Conservation (phyloP, 2,797 vertebrate genomes). For the Thaleichthys pacificus region DNA sequence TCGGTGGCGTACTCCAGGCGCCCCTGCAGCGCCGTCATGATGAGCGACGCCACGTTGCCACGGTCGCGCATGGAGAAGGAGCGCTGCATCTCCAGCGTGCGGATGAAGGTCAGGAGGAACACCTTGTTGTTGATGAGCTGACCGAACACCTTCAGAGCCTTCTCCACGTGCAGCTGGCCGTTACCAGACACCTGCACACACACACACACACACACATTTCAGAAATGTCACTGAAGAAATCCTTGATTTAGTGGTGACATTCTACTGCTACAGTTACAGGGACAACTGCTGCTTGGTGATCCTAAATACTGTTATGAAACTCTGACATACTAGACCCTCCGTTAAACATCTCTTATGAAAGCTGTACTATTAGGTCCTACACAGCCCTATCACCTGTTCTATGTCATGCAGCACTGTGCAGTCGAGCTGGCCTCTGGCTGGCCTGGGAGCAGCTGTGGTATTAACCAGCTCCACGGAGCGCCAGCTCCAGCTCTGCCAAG, state of each 20-base stretch:
- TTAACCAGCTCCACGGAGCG: slow-evolving; percentile 36
- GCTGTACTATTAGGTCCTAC: not conserved
- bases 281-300: not conserved
- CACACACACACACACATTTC: slow-evolving; percentile 11
- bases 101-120: slow-evolving; percentile 95
- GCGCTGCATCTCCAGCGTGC: slow-evolving; percentile 92
- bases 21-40: slow-evolving; percentile 96
- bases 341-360: slow-evolving; percentile 7
- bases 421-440: not conserved
- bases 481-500: not conserved
- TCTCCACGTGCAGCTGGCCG: slow-evolving; percentile 93
- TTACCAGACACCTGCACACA: slow-evolving; percentile 88
- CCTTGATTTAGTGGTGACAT: no score
- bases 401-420: no score
- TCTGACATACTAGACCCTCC: not conserved
- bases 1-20: slow-evolving; percentile 95
- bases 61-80: slow-evolving; percentile 98
- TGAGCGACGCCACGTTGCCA: slow-evolving; percentile 95
- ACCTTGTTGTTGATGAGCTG: slow-evolving; percentile 99
- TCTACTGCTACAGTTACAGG: slow-evolving; percentile 2
- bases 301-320: no score
- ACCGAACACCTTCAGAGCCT: slow-evolving; percentile 94
- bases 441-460: slow-evolving; percentile 17
- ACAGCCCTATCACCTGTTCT: slow-evolving; percentile 16
- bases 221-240: no score